phyloP scores from a whole-genome alignment of 1,140 invertebrate genomes.

The Caerostris darwini region DNA sequence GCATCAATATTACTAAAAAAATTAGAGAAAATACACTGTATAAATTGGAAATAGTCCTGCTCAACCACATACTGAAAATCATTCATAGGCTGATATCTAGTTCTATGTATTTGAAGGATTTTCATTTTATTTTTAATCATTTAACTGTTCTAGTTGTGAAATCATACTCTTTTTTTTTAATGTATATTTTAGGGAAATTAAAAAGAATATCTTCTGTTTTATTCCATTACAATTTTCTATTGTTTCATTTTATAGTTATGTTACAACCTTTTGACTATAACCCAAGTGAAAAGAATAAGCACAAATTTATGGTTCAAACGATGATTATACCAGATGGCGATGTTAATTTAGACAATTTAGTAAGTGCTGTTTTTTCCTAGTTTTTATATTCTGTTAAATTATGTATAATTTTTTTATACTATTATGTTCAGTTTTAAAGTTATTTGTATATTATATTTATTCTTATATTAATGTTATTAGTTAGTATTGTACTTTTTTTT shows the following conservation, averaged over 20 bases:
- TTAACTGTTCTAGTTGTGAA: too few relatives aligned
- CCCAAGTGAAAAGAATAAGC: conserved; percentile 96
- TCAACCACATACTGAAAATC: too few relatives aligned
- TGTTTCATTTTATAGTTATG: conserved; percentile 87
- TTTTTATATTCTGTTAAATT: background rate
- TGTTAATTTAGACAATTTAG: conserved; percentile 84
- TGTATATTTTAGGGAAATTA: background rate
- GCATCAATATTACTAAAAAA: too few relatives aligned
- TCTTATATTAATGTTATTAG: too few relatives aligned
- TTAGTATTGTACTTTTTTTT: too few relatives aligned
- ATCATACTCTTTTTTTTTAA: too few relatives aligned
- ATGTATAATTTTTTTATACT: too few relatives aligned
- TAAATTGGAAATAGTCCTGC: too few relatives aligned
- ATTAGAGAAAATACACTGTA: too few relatives aligned
- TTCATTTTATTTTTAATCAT: too few relatives aligned
- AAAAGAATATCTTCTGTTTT: background rate
- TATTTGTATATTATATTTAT: background rate
- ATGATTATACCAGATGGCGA: conserved; percentile 91
- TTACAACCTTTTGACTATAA: conserved; percentile 98
- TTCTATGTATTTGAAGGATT: too few relatives aligned
- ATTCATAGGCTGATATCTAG: too few relatives aligned
- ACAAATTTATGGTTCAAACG: conserved; percentile 99
- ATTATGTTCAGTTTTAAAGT: background rate
- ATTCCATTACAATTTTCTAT: background rate
- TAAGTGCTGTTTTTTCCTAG: conserved; percentile 62